phyloP scores from a whole-genome alignment of 2,797 vertebrate genomes.

The Centropyge bicolor region DNA sequence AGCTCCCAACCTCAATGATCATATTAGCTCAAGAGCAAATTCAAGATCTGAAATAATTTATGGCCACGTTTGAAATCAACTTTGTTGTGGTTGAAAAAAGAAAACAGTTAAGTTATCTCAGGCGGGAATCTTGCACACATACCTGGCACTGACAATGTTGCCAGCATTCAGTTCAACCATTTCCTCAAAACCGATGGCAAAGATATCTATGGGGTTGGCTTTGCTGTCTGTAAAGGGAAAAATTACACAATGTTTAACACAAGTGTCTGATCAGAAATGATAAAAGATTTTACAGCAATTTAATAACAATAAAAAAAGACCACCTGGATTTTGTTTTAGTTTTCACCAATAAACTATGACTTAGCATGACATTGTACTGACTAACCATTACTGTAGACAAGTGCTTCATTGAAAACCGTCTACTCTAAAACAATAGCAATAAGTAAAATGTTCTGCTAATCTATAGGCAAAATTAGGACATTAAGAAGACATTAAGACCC shows the following conservation, averaged over 20 bases:
- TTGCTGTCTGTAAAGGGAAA: constrained; percentile 86
- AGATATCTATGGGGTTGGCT: constrained; percentile 94
- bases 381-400: not conserved
- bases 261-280: not conserved
- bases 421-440: not conserved
- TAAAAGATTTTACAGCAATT: not conserved
- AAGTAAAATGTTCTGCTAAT: not conserved
- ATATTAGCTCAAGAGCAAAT: not conserved
- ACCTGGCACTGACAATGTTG: constrained; percentile 99
- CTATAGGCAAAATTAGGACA: not conserved
- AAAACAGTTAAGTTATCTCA: not conserved
- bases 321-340: no score
- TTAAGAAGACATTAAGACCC: no score
- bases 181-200: constrained; percentile 99
- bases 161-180: constrained; percentile 99
- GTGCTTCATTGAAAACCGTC: not conserved
- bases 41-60: not conserved
- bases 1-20: not conserved
- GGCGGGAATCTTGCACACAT: constrained; percentile 34
- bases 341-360: no score
- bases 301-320: no score
- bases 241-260: not conserved
- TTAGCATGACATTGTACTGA: no score
- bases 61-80: not conserved
- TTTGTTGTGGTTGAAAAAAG: not conserved